phyloP scores from a whole-genome alignment of 2,797 vertebrate species.

The Threskiornis aethiopicus region DNA sequence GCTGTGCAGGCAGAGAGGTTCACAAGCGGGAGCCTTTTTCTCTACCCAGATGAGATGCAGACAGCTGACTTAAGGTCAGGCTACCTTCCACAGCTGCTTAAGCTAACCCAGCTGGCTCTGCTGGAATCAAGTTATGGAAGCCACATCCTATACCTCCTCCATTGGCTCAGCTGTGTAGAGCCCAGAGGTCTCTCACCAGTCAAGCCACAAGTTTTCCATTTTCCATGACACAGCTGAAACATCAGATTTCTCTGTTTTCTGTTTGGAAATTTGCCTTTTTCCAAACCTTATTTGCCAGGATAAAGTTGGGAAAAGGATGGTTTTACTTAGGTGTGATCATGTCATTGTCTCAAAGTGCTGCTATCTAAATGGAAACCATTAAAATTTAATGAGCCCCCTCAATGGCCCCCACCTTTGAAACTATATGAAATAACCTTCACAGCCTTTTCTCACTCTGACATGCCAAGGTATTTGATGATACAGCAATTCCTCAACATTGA shows the following conservation, averaged over 20 bases:
- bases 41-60: neutral
- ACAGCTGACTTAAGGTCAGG: neutral
- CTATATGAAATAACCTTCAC: neutral
- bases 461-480: slow-evolving; percentile 13
- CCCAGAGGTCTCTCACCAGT: neutral
- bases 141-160: neutral
- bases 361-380: neutral
- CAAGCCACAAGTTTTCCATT: neutral
- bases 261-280: neutral
- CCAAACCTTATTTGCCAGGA: neutral
- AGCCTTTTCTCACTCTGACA: neutral
- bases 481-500: neutral
- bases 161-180: neutral
- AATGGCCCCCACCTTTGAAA: neutral
- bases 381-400: slow-evolving; percentile 7
- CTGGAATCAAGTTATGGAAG: neutral
- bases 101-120: neutral
- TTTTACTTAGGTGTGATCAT: neutral
- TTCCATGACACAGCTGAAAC: neutral
- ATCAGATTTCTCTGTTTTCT: neutral
- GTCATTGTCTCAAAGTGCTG: neutral
- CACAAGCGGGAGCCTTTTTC: neutral
- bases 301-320: neutral
- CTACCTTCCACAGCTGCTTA: neutral
- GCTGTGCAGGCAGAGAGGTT: neutral